A percentile compares a stretch with the other conserved stretches of the same genome.
These are phyloP conservation scores for Drosophila trichaetosa DNA, from an alignment of 2,888 invertebrate species.

Conservation along the genomic window DNA sequence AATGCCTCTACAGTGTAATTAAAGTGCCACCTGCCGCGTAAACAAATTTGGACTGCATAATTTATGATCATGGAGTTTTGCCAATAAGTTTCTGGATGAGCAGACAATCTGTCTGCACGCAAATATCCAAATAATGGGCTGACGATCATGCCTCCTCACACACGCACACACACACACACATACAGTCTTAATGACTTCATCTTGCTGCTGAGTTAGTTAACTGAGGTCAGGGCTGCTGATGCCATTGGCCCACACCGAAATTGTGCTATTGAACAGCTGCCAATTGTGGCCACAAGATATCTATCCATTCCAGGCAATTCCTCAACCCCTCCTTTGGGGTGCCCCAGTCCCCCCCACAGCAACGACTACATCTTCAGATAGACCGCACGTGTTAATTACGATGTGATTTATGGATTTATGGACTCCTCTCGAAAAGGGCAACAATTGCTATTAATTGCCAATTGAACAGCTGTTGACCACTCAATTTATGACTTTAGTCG, in stretches of 20 bases:
- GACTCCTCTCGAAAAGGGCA: constrained; percentile 13
- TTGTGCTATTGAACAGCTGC: constrained; percentile 77
- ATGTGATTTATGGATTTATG: constrained; percentile 66
- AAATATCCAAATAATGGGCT: constrained; percentile 7
- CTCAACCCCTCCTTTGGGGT: background rate
- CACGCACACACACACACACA: constrained; percentile 6
- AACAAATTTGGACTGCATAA: constrained; percentile 79
- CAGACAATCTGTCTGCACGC: constrained; percentile 68
- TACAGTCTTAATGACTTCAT: constrained; percentile 56
- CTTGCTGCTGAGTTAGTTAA: constrained; percentile 49
- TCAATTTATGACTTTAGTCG: constrained; percentile 34
- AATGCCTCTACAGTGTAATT: constrained; percentile 60
- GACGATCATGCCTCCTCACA: constrained; percentile 27
- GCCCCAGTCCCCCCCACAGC: background rate
- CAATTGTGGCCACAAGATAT: constrained; percentile 64
- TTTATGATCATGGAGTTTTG: constrained; percentile 84
- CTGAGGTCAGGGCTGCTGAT: constrained; percentile 70
- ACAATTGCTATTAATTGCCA: constrained; percentile 53
- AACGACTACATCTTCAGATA: constrained; percentile 10
- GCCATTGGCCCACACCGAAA: constrained; percentile 41
- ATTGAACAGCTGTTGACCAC: constrained; percentile 33
- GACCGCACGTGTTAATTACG: constrained; percentile 50
- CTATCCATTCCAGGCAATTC: constrained; percentile 55
- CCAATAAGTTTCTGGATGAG: constrained; percentile 80
- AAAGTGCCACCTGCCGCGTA: constrained; percentile 76